phyloP scores from a whole-genome alignment of 2,888 invertebrate genomes.

The Zele albiditarsus region DNA sequence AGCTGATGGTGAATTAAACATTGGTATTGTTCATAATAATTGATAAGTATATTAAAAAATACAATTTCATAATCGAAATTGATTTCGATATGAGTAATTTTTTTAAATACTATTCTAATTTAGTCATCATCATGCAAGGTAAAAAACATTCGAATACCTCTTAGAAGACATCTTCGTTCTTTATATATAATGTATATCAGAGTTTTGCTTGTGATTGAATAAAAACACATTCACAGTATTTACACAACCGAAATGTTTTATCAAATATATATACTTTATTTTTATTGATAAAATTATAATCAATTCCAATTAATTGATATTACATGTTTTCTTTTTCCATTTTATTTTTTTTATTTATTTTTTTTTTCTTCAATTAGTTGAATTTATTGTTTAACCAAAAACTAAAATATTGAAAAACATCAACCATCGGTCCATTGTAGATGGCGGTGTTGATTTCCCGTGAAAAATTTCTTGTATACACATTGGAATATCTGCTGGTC shows the following conservation, averaged over 20 bases:
- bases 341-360: slow-evolving; percentile 6
- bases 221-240: slow-evolving; percentile 58
- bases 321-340: slow-evolving; percentile 22
- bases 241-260: slow-evolving; percentile 60
- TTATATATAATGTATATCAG: slow-evolving; percentile 50
- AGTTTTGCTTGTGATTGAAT: slow-evolving; percentile 53
- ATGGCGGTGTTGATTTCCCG: slow-evolving; percentile 52
- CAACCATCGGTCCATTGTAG: slow-evolving; percentile 65
- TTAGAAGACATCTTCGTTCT: slow-evolving; percentile 71
- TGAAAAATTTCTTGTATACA: neutral
- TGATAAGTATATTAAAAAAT: too few relatives aligned
- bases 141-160: slow-evolving; percentile 67
- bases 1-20: slow-evolving; percentile 14
- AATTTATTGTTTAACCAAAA: slow-evolving; percentile 40
- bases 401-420: slow-evolving; percentile 58
- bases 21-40: neutral
- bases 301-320: slow-evolving; percentile 11
- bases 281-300: slow-evolving; percentile 16
- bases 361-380: slow-evolving; percentile 10
- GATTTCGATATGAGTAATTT: neutral
- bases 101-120: slow-evolving; percentile 14
- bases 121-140: slow-evolving; percentile 36
- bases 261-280: slow-evolving; percentile 62
- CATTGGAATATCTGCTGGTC: neutral
- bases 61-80: neutral